Percentiles rank a stretch among this genome's conserved stretches.
Conservation (phyloP, 2,113 vertebrate species). For the Seriola dumerili region DNA sequence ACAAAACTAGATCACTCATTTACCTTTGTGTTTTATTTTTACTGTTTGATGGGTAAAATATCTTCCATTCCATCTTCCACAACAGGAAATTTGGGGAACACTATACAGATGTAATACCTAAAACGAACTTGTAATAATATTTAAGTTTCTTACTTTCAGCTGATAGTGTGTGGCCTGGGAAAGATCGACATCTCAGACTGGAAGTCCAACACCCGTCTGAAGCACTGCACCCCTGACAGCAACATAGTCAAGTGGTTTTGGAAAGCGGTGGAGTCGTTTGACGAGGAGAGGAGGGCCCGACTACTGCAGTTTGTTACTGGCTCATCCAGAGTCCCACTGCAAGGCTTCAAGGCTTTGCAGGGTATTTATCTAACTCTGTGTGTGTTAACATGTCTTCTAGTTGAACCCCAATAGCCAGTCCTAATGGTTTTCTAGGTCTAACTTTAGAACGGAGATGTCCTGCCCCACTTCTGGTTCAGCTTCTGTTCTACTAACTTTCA, state of each 20-base stretch:
- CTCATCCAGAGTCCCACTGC: conserved; percentile 96
- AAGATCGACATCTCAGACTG: conserved; percentile 98
- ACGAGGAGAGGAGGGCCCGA: conserved; percentile 94
- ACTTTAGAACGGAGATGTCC: too few species aligned
- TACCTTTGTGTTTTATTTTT: not conserved
- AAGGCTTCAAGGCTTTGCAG: conserved; percentile 98
- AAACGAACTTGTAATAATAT: not conserved
- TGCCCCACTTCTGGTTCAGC: too few species aligned
- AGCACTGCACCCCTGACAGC: conserved; percentile 98
- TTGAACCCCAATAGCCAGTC: not conserved
- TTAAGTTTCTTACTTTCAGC: conserved; percentile 76
- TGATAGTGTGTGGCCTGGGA: conserved; percentile 97
- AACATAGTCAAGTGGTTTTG: conserved; percentile 99
- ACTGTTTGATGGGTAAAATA: not conserved
- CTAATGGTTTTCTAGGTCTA: not conserved
- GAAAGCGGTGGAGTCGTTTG: conserved; percentile 97
- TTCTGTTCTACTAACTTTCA: too few species aligned
- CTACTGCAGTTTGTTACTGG: conserved; percentile 98
- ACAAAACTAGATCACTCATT: not conserved
- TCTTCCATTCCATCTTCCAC: not conserved
- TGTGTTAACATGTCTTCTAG: not conserved
- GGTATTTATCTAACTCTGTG: conserved; percentile 77
- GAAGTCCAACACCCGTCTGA: conserved; percentile 97
- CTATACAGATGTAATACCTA: not conserved
- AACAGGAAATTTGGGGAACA: not conserved